Evolutionary conservation across 92 coral and sea anemone species (phyloP), one percentile per base, ranked within the genome.

Genomic region (Zoanthus sansibaricus): DNA sequence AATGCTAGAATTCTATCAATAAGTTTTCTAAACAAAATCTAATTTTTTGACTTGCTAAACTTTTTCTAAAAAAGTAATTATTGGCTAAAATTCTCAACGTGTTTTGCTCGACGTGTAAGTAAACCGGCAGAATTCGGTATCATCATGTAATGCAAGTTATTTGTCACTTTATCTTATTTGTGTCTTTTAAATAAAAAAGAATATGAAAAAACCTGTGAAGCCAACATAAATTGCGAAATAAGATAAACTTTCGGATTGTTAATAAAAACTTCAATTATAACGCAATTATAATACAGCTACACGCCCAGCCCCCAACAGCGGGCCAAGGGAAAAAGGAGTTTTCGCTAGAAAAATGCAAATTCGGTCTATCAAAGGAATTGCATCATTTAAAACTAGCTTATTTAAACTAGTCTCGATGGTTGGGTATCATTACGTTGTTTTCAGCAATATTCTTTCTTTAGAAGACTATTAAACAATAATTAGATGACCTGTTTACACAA

Each of bases 401-500:
- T 13, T 12, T 30, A 18, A 11, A 54, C 46, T 52, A 44, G 14
- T 71, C 10, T 76, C 13, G 17, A 21, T 11, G 52, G 9, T 9
- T 31, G 14, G 14, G 21, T 76, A 4, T 1, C 7, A 51, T 31
- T 17, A 14, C 5, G 20, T 54, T 52, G 20, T 54, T 52, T 76
- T 30, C 14, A 45, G 48, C 18, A 46, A 9, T 48, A 12, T 5
- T 64, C 47, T 18, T 20, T 4, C 61, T 10, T 79, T 21, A 37
- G 37, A 56, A 64, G 37, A n/a, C 15, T 17, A 79, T 20, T 9
- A 42, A 4, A 47, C 20, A 48, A 45, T 10, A 20, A 80, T 5
- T 14, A 17, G 74, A 80, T 80, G 74, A 80, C 85, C 10, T 64
- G 72, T 64, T 79, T 79, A 21, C 20, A 10, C 14, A 25, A 66